A percentile compares a stretch with the other conserved stretches of the same genome.
Evolutionary conservation across 2,113 vertebrate species (phyloP).

Genomic region (Entosphenus tridentatus): DNA sequence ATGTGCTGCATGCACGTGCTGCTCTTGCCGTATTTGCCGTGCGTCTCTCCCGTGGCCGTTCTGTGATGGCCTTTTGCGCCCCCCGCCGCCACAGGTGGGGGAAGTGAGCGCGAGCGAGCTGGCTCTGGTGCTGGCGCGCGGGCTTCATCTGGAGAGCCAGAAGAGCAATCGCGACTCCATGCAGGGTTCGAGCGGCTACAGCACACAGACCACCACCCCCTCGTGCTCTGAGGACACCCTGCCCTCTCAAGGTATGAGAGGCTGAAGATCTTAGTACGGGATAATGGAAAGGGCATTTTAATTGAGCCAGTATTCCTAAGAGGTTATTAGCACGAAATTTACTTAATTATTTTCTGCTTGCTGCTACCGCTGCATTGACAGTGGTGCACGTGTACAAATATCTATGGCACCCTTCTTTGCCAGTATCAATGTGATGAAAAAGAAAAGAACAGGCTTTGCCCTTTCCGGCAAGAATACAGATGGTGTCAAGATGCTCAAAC

Average conservation of each 20-base stretch:
- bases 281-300: too few relatives aligned
- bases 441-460: too few relatives aligned
- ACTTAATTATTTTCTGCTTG: not conserved
- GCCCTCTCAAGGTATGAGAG: slow-evolving; percentile 57
- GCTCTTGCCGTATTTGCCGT: too few relatives aligned
- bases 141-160: slow-evolving; percentile 75
- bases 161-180: slow-evolving; percentile 81
- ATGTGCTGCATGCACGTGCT: too few relatives aligned
- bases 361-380: not conserved
- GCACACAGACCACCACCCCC: slow-evolving; percentile 78
- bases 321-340: not conserved
- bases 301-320: not conserved
- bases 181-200: slow-evolving; percentile 85
- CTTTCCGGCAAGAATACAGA: too few relatives aligned
- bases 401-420: not conserved
- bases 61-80: not conserved
- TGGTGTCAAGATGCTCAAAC: too few relatives aligned
- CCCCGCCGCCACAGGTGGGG: not conserved
- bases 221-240: slow-evolving; percentile 95
- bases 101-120: slow-evolving; percentile 40
- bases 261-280: too few relatives aligned
- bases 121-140: slow-evolving; percentile 75
- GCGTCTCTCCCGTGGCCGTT: too few relatives aligned
- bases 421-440: not conserved
- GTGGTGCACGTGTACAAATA: not conserved